A percentile compares a stretch with the other conserved stretches of the same genome.
phyloP scores from a whole-genome alignment of 2,797 vertebrate species.

The Microchirus variegatus region DNA sequence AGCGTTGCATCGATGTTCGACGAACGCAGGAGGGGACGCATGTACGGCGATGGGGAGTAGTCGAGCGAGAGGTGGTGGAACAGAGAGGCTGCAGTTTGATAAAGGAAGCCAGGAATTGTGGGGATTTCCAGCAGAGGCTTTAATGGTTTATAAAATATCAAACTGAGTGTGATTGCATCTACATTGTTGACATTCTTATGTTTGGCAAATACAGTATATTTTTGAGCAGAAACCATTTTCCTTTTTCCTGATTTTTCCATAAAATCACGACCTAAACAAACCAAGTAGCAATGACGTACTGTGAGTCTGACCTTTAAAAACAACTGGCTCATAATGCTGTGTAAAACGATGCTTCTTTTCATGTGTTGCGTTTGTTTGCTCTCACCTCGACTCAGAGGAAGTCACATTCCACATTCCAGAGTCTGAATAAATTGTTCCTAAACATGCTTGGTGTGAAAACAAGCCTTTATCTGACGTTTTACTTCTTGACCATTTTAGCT shows the following conservation, averaged over 20 bases:
- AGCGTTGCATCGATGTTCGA: constrained; percentile 62
- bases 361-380: neutral
- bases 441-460: constrained; percentile 7
- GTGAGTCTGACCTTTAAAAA: neutral
- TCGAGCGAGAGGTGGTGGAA: constrained; percentile 29
- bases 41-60: constrained; percentile 23
- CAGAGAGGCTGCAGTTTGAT: constrained; percentile 39
- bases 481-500: constrained; percentile 4
- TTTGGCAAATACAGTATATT: constrained; percentile 13
- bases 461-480: neutral
- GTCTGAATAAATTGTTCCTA: neutral
- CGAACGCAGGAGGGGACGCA: constrained; percentile 21
- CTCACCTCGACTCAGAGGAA: neutral
- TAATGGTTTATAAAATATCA: constrained; percentile 46
- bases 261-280: constrained; percentile 3
- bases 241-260: constrained; percentile 10
- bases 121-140: constrained; percentile 57
- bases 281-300: neutral
- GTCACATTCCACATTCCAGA: neutral
- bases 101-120: constrained; percentile 48
- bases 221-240: neutral
- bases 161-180: constrained; percentile 36
- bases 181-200: constrained; percentile 26
- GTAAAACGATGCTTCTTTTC: neutral
- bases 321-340: neutral